These are phyloP conservation scores for Metallyticus violacea DNA, from an alignment of 2,888 invertebrate species.

Conservation along the genomic window DNA sequence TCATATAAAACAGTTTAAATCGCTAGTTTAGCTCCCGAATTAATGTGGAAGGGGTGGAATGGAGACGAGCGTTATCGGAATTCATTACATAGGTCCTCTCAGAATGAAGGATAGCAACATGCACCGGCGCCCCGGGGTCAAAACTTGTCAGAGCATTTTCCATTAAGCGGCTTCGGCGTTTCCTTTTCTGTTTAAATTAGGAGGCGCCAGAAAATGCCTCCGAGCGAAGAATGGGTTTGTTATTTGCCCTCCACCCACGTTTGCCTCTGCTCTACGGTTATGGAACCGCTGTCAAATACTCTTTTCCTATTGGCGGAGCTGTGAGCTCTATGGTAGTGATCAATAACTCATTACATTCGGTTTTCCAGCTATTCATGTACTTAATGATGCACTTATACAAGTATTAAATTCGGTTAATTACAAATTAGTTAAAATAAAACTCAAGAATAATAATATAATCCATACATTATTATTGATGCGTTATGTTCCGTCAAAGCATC, in stretches of 20 bases:
- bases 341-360: too few species aligned
- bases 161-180: background rate
- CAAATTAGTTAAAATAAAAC: too few species aligned
- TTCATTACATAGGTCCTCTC: background rate
- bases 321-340: too few species aligned
- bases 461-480: too few species aligned
- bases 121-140: background rate
- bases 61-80: background rate
- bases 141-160: background rate
- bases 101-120: background rate
- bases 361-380: too few species aligned
- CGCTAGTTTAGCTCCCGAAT: background rate
- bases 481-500: too few species aligned
- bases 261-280: background rate
- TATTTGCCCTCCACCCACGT: background rate
- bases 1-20: background rate
- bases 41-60: background rate
- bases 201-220: background rate
- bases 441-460: too few species aligned
- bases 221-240: background rate
- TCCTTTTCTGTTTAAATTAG: background rate
- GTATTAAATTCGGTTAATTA: too few species aligned
- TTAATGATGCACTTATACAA: too few species aligned
- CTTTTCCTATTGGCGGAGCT: background rate
- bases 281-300: background rate